phyloP scores from a whole-genome alignment of 1,140 invertebrate genomes.

The Lucilia sericata region DNA sequence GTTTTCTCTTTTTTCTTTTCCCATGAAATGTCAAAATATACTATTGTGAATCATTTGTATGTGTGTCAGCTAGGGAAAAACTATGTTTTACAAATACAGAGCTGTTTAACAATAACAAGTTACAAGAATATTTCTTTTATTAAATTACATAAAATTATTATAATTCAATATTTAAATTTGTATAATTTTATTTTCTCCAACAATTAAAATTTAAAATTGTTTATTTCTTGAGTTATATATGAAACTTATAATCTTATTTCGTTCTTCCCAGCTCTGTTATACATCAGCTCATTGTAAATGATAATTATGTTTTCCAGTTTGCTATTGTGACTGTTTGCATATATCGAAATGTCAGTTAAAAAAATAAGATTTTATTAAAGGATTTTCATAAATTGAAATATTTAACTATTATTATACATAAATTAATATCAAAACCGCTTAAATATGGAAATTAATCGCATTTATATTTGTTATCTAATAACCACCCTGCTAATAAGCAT shows the following conservation, averaged over 20 bases:
- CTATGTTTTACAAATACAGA: background rate
- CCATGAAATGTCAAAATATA: background rate
- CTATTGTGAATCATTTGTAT: background rate
- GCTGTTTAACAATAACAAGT: background rate
- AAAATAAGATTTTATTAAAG: background rate
- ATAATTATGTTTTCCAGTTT: no score
- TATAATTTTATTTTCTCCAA: no score
- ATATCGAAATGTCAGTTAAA: background rate
- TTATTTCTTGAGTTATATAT: no score
- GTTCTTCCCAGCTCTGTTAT: no score
- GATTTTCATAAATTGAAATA: no score
- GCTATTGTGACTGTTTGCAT: background rate
- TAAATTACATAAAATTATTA: no score
- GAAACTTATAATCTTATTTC: no score
- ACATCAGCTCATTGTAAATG: no score
- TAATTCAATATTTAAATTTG: no score
- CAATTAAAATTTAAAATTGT: no score
- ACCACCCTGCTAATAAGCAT: slow-evolving; percentile 40
- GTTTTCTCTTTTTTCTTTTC: background rate
- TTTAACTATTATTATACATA: background rate
- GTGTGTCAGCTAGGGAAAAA: background rate
- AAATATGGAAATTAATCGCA: slow-evolving; percentile 29
- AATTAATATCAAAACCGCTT: background rate
- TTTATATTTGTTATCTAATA: slow-evolving; percentile 47
- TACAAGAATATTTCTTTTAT: no score